phyloP scores from a whole-genome alignment of 2,113 vertebrate species.

The Halichoerus grypus region DNA sequence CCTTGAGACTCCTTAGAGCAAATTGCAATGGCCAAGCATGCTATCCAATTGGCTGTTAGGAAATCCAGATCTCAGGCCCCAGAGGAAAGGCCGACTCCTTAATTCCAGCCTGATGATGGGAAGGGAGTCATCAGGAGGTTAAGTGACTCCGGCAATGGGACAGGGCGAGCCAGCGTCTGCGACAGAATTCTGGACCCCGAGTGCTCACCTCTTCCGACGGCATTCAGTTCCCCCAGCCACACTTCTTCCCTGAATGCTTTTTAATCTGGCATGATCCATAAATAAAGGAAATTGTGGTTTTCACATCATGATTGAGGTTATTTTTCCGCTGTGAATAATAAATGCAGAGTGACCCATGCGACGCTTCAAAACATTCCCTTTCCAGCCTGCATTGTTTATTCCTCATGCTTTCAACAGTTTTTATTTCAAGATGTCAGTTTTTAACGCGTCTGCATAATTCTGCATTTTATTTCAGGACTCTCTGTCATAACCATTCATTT shows the following conservation, averaged over 20 bases:
- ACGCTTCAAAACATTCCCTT: not conserved
- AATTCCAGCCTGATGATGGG: constrained; percentile 41
- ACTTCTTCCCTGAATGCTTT: constrained; percentile 51
- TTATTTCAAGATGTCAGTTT: constrained; percentile 72
- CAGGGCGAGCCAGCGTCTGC: rapidly evolving
- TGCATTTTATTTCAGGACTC: constrained; percentile 75
- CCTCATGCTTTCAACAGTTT: constrained; percentile 51
- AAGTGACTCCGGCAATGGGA: constrained; percentile 54
- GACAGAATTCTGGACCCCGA: not conserved
- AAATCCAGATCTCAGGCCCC: constrained; percentile 29
- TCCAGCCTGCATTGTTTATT: constrained; percentile 71
- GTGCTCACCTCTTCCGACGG: not conserved
- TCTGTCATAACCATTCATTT: constrained; percentile 76
- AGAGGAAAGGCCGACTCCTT: not conserved
- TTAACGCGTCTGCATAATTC: constrained; percentile 78
- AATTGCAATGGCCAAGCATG: constrained; percentile 4
- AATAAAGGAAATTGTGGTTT: constrained; percentile 83
- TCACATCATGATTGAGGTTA: constrained; percentile 68
- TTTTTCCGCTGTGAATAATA: constrained; percentile 76
- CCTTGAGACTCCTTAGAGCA: constrained; percentile 68
- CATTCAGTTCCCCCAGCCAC: not conserved
- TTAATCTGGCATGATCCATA: constrained; percentile 74
- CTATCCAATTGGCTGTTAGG: constrained; percentile 42
- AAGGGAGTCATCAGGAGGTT: constrained; percentile 66
- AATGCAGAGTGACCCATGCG: constrained; percentile 67